These are phyloP conservation scores for Chrysoperla carnea DNA, from an alignment of 1,140 invertebrate genomes.

Conservation along the genomic window DNA sequence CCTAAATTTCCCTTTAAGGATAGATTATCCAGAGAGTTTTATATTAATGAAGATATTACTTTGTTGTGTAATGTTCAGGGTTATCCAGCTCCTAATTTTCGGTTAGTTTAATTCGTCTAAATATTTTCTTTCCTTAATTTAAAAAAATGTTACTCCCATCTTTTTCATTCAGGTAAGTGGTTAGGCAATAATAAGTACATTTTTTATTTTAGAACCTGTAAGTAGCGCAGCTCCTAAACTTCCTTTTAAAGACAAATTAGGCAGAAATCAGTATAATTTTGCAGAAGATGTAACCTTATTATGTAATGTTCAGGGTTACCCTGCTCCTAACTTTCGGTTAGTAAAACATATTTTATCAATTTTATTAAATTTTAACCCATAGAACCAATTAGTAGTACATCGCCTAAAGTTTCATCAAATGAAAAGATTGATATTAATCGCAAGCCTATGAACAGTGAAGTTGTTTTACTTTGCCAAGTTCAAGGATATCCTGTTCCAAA, in stretches of 20 bases:
- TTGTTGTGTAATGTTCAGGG: too few species aligned
- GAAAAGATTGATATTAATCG: conserved; percentile 17
- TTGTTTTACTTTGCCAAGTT: conserved; percentile 36
- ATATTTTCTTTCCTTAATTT: too few species aligned
- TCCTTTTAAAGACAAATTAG: conserved; percentile 17
- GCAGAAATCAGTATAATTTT: conserved; percentile 13
- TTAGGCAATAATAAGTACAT: too few species aligned
- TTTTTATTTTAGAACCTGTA: conserved; percentile 36
- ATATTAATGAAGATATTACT: too few species aligned
- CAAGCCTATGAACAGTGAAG: conserved; percentile 5
- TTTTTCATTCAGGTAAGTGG: too few species aligned
- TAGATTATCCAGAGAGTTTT: too few species aligned
- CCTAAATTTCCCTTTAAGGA: too few species aligned
- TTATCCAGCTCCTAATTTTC: conserved; percentile 10
- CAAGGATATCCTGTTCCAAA: conserved; percentile 52
- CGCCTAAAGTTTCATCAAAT: conserved; percentile 38
- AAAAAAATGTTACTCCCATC: too few species aligned
- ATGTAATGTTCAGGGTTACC: conserved; percentile 49
- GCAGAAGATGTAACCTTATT: conserved; percentile 22
- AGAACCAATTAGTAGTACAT: conserved; percentile 54
- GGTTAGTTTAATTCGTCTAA: conserved; percentile 1
- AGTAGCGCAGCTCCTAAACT: conserved; percentile 53
- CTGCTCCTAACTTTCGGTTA: conserved; percentile 46
- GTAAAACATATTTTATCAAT: neutral
- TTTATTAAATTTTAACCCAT: neutral